phyloP scores from a whole-genome alignment of 2,113 vertebrate species.

The Candoia aspera region DNA sequence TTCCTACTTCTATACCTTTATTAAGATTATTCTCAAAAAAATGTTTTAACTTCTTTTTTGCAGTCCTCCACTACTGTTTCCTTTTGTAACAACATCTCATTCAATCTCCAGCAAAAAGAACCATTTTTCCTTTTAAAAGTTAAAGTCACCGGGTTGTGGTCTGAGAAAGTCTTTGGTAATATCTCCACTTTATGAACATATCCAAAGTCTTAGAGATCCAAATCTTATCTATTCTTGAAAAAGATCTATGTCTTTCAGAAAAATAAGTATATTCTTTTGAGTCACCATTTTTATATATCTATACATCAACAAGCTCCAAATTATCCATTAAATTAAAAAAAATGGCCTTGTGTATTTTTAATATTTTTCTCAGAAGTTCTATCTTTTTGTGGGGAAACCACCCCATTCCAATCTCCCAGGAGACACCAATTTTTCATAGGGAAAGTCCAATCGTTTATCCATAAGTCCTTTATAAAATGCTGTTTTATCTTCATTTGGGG shows the following conservation, averaged over 20 bases:
- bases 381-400: not conserved
- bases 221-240: not conserved
- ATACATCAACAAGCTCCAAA: not conserved
- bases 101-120: not conserved
- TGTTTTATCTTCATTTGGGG: too few relatives aligned
- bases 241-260: not conserved
- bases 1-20: too few relatives aligned
- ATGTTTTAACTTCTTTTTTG: not conserved
- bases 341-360: not conserved
- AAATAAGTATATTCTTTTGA: not conserved
- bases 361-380: not conserved
- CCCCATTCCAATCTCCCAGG: not conserved
- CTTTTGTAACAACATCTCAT: not conserved
- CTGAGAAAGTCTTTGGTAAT: not conserved
- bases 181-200: not conserved
- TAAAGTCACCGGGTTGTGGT: not conserved
- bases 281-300: not conserved
- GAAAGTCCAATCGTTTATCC: not conserved
- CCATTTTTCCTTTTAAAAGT: not conserved
- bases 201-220: not conserved
- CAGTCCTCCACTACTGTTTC: not conserved
- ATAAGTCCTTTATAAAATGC: too few relatives aligned
- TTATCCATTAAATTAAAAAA: not conserved
- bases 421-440: not conserved
- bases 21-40: too few relatives aligned